These are phyloP conservation scores for Hirudo medicinalis DNA, from an alignment of 1,140 invertebrate species.

Conservation along the genomic window DNA sequence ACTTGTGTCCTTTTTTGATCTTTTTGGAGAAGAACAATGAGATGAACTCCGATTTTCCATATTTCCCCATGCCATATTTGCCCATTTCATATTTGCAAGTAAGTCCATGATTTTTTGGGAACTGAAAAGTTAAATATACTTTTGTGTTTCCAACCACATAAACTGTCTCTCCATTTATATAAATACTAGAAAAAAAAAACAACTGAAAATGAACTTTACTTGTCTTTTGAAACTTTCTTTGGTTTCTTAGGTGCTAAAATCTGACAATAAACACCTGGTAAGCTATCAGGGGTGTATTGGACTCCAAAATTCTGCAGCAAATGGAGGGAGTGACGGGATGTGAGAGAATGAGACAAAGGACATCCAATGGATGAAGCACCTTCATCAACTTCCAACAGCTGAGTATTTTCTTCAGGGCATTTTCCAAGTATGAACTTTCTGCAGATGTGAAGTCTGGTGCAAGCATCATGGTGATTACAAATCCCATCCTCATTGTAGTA, in stretches of 20 bases:
- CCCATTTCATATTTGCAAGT: background rate
- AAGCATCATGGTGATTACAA: background rate
- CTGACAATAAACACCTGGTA: background rate
- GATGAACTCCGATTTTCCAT: background rate
- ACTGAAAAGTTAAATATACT: background rate
- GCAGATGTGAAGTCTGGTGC: slow-evolving; percentile 6
- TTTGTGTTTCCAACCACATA: background rate
- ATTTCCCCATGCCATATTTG: background rate
- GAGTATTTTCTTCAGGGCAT: background rate
- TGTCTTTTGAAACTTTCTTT: no score
- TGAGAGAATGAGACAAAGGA: background rate
- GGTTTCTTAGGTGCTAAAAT: background rate
- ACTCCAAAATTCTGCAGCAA: background rate
- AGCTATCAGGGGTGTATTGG: background rate
- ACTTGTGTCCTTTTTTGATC: background rate
- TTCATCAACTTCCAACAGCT: background rate
- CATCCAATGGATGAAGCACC: background rate
- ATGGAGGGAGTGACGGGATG: background rate
- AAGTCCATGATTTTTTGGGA: background rate
- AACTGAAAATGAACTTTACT: no score
- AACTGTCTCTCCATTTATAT: no score
- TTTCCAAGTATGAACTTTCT: background rate
- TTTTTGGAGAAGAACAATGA: background rate
- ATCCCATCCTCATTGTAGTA: background rate
- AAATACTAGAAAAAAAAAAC: no score